Conservation (phyloP, 2,113 vertebrate species). For the Salvelinus fontinalis region DNA sequence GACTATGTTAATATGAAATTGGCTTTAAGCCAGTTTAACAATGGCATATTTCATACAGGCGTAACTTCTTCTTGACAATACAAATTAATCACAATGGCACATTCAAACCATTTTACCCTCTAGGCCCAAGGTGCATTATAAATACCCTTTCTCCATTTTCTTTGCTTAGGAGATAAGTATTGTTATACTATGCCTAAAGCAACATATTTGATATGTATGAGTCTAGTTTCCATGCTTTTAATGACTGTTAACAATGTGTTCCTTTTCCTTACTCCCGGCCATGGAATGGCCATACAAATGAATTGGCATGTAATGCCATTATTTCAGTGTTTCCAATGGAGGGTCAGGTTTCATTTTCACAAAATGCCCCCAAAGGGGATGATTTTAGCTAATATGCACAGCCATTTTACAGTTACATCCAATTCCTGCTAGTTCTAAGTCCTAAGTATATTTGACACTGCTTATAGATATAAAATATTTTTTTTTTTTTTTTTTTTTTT, state of each 20-base stretch:
- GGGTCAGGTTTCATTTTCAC: constrained; percentile 27
- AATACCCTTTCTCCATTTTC: background rate
- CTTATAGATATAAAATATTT: background rate
- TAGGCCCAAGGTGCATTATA: background rate
- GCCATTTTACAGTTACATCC: background rate
- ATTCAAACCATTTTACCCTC: background rate
- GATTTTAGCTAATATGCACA: constrained; percentile 42
- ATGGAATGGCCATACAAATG: constrained; percentile 15
- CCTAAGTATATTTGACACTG: background rate
- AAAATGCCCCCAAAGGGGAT: constrained; percentile 43
- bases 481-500: no score
- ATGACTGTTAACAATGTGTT: constrained; percentile 11
- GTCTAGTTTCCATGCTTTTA: constrained; percentile 5
- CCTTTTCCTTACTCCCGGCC: background rate
- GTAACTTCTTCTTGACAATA: constrained; percentile 13
- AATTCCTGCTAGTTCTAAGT: background rate
- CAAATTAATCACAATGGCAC: constrained; percentile 22
- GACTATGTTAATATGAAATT: constrained; percentile 16
- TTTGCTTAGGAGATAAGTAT: background rate
- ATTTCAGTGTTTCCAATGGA: background rate
- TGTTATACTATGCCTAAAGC: constrained; percentile 5
- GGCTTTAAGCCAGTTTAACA: constrained; percentile 9
- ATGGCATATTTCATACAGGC: constrained; percentile 7
- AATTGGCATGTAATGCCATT: constrained; percentile 15
- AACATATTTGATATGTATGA: constrained; percentile 7